phyloP scores from a whole-genome alignment of 2,113 vertebrate species.

The Silurus glanis region DNA sequence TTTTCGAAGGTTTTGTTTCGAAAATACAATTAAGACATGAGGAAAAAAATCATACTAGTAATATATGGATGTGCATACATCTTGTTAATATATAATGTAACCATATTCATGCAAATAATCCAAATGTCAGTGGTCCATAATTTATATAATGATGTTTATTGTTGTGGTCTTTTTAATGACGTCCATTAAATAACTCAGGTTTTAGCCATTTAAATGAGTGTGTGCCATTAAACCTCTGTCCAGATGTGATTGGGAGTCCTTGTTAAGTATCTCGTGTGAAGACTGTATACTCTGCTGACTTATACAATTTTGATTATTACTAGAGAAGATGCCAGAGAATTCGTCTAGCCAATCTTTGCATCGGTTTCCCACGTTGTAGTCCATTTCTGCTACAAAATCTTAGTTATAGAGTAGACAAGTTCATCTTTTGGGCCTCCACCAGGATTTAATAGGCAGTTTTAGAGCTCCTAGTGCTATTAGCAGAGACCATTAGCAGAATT shows the following conservation, averaged over 20 bases:
- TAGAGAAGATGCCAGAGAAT: slow-evolving; percentile 35
- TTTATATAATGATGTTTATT: slow-evolving; percentile 72
- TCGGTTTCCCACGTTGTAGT: background rate
- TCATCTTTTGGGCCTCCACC: background rate
- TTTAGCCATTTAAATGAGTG: slow-evolving; percentile 69
- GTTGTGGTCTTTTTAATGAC: slow-evolving; percentile 74
- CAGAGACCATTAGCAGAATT: slow-evolving; percentile 8
- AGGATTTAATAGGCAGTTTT: background rate
- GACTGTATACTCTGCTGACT: slow-evolving; percentile 62
- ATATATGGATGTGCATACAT: slow-evolving; percentile 67
- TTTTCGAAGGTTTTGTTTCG: background rate
- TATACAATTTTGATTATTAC: slow-evolving; percentile 48
- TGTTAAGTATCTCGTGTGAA: slow-evolving; percentile 64
- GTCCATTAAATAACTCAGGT: slow-evolving; percentile 79
- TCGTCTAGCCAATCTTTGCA: slow-evolving; percentile 5
- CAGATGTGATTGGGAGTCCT: slow-evolving; percentile 57
- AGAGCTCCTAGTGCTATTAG: slow-evolving; percentile 20
- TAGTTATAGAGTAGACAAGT: background rate
- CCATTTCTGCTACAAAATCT: background rate
- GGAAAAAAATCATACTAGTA: slow-evolving; percentile 48
- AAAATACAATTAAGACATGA: slow-evolving; percentile 46
- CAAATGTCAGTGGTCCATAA: slow-evolving; percentile 63
- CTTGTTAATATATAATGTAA: slow-evolving; percentile 71
- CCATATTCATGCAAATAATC: slow-evolving; percentile 73
- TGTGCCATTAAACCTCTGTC: slow-evolving; percentile 46